Percentiles rank a stretch among this genome's conserved stretches.
Evolutionary conservation across 2,797 vertebrate species (phyloP).

Genomic region (Petrocephalus sullivani): DNA sequence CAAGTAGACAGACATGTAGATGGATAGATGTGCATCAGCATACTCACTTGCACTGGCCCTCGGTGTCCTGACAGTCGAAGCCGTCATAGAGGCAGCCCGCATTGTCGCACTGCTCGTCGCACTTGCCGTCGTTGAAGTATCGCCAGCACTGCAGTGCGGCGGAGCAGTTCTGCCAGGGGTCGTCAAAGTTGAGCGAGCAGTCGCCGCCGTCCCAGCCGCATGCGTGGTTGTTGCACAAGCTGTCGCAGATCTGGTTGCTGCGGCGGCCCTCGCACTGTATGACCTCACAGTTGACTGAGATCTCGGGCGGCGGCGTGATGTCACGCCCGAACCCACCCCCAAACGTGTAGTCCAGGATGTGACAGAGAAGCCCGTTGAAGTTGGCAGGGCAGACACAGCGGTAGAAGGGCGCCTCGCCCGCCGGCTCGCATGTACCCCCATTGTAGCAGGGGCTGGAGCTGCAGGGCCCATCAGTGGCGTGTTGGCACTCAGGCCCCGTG

Average conservation of each 20-base stretch:
- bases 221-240: constrained; percentile 79
- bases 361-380: constrained; percentile 88
- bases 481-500: constrained; percentile 81
- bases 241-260: constrained; percentile 77
- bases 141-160: constrained; percentile 90
- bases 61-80: constrained; percentile 87
- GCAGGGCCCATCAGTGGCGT: constrained; percentile 75
- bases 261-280: constrained; percentile 64
- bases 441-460: constrained; percentile 85
- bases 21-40: neutral
- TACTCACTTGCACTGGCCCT: constrained; percentile 93
- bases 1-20: neutral
- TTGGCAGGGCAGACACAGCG: constrained; percentile 78
- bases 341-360: constrained; percentile 80
- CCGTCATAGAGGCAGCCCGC: constrained; percentile 90
- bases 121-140: constrained; percentile 85
- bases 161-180: constrained; percentile 95
- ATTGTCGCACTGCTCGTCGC: constrained; percentile 82
- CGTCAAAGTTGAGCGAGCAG: constrained; percentile 90
- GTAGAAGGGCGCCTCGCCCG: constrained; percentile 69
- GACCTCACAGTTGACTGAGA: constrained; percentile 67
- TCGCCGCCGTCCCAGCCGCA: constrained; percentile 94
- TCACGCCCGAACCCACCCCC: constrained; percentile 69
- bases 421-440: constrained; percentile 80
- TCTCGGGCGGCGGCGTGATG: constrained; percentile 63